A percentile compares a stretch with the other conserved stretches of the same genome.
These are phyloP conservation scores for Trachurus trachurus DNA, from an alignment of 2,797 vertebrate genomes.

Conservation along the genomic window DNA sequence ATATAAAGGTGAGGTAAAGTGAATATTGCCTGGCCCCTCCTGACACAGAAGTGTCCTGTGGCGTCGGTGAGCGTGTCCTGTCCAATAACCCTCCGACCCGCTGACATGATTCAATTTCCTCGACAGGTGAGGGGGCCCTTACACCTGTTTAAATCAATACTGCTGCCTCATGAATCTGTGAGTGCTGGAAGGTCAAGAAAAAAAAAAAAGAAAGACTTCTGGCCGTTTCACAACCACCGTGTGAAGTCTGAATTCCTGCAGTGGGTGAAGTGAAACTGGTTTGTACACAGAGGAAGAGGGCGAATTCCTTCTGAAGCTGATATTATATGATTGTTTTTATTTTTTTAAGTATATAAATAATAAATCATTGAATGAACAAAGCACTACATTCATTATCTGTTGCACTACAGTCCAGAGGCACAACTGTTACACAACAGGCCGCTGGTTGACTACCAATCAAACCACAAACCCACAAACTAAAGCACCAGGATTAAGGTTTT, in stretches of 20 bases:
- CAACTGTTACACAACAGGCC: no score
- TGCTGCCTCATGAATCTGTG: constrained; percentile 79
- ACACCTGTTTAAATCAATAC: constrained; percentile 86
- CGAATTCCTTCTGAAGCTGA: no score
- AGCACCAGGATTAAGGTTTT: no score
- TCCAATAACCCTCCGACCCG: constrained; percentile 75
- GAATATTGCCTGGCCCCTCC: constrained; percentile 56
- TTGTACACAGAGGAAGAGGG: no score
- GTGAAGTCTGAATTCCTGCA: constrained; percentile 55
- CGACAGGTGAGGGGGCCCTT: constrained; percentile 64
- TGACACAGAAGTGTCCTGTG: constrained; percentile 64
- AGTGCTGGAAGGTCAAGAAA: constrained; percentile 73
- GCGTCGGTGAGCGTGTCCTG: constrained; percentile 71
- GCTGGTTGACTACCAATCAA: no score
- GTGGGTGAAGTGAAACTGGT: not conserved
- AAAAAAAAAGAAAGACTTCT: not conserved
- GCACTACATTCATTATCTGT: no score
- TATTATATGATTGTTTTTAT: no score
- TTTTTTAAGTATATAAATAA: no score
- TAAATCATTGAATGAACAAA: no score
- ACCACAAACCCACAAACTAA: no score
- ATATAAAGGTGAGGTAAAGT: constrained; percentile 55
- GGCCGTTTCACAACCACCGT: constrained; percentile 45
- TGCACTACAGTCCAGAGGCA: no score
- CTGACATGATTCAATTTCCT: constrained; percentile 82